These are phyloP conservation scores for Micrastur ruficollis DNA, from an alignment of 2,797 vertebrate species.

Conservation along the genomic window DNA sequence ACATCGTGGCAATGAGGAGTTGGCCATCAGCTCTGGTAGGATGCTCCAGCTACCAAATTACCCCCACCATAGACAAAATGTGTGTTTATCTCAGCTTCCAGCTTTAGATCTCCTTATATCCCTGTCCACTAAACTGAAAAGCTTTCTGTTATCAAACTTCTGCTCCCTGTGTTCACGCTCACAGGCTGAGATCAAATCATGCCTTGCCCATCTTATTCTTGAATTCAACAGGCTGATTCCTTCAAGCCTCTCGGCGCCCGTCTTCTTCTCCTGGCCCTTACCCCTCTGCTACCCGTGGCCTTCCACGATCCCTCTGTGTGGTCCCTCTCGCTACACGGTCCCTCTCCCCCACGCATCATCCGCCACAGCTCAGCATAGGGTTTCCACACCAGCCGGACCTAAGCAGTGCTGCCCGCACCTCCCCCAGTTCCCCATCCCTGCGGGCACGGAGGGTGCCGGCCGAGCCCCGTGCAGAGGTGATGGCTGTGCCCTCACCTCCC, in stretches of 20 bases:
- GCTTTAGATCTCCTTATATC: background rate
- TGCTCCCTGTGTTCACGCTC: background rate
- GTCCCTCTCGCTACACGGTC: background rate
- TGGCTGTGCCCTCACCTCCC: fast-evolving
- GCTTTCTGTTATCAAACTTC: background rate
- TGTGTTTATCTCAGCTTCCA: background rate
- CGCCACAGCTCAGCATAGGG: background rate
- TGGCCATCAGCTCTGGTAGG: background rate
- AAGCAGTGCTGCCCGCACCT: fast-evolving
- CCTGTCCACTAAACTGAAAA: background rate
- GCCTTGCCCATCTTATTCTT: background rate
- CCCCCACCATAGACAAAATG: fast-evolving
- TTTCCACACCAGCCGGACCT: background rate
- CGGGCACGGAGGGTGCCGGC: background rate
- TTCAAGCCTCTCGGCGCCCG: fast-evolving
- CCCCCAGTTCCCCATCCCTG: too few relatives aligned
- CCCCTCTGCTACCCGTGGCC: background rate
- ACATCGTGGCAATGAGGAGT: background rate
- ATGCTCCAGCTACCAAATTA: background rate
- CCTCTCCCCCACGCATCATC: background rate
- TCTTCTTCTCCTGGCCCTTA: background rate
- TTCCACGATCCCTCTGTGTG: background rate
- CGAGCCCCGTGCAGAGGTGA: background rate
- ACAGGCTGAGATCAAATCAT: background rate
- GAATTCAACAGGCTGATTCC: too few relatives aligned